Conservation (phyloP, 2,797 vertebrate genomes). For the Erethizon dorsatum region DNA sequence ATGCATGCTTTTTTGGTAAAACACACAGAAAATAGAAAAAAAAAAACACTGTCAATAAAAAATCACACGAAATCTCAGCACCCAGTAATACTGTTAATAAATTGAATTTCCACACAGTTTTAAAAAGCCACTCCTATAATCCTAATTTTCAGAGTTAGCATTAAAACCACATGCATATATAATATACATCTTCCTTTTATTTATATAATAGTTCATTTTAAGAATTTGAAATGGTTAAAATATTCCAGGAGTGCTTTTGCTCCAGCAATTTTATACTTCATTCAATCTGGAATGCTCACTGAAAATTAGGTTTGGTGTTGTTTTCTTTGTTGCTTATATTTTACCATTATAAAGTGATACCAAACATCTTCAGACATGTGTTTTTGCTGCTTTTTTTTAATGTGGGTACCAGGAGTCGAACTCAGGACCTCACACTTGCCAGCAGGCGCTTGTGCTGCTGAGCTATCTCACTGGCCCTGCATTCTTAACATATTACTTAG, state of each 20-base stretch:
- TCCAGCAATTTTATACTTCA: background rate
- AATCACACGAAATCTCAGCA: conserved; percentile 37
- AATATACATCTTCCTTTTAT: background rate
- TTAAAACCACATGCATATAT: background rate
- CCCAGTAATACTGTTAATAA: background rate
- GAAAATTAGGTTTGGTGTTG: background rate
- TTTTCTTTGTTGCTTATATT: conserved; percentile 10
- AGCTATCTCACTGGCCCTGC: too few species aligned
- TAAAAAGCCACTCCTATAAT: background rate
- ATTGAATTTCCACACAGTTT: background rate
- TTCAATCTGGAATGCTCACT: background rate
- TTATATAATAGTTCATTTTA: background rate
- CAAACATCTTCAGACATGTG: background rate
- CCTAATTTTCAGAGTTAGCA: background rate
- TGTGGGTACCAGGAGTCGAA: too few species aligned
- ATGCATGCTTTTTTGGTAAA: background rate
- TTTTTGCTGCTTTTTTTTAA: too few species aligned
- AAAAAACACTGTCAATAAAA: conserved; percentile 37
- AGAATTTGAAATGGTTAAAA: conserved; percentile 7
- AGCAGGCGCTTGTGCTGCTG: too few species aligned
- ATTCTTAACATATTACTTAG: conserved; percentile 13
- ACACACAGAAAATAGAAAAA: conserved; percentile 15
- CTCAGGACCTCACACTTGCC: too few species aligned
- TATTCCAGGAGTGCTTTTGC: background rate
- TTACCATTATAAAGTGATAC: background rate